Conservation (phyloP, 2,113 vertebrate genomes). For the Mixornis gularis region DNA sequence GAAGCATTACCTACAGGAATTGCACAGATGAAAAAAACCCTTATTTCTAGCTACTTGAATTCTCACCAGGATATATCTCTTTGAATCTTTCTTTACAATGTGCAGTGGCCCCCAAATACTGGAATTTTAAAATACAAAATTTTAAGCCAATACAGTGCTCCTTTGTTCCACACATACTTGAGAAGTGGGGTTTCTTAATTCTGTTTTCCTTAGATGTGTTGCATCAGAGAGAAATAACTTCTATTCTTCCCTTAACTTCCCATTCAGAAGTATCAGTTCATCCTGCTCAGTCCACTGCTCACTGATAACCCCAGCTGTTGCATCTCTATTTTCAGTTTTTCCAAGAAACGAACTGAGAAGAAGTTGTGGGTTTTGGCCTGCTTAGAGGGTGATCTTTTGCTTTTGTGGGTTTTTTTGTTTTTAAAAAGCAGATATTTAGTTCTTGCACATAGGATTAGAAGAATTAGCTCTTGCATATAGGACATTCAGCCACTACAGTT, state of each 20-base stretch:
- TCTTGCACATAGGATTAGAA: background rate
- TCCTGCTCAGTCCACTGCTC: background rate
- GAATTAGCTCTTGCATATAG: background rate
- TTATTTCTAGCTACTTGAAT: background rate
- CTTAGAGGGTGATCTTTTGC: accelerated
- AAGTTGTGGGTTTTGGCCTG: accelerated
- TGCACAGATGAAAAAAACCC: background rate
- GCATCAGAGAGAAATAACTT: background rate
- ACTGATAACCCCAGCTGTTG: background rate
- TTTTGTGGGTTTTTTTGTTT: background rate
- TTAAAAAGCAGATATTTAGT: background rate
- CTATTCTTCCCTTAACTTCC: background rate
- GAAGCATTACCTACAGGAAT: background rate
- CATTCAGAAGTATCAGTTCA: background rate
- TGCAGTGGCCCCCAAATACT: background rate
- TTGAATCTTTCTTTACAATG: background rate
- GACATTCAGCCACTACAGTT: background rate
- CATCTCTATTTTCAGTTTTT: background rate
- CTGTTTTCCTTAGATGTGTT: background rate
- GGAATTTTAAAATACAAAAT: background rate
- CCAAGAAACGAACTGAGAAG: background rate
- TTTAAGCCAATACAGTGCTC: background rate
- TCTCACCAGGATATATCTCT: background rate
- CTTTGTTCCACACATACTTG: background rate
- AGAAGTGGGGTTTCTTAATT: background rate